Evolutionary conservation across 2,888 invertebrate species (phyloP).

Genomic region (Apodemia hepburni): DNA sequence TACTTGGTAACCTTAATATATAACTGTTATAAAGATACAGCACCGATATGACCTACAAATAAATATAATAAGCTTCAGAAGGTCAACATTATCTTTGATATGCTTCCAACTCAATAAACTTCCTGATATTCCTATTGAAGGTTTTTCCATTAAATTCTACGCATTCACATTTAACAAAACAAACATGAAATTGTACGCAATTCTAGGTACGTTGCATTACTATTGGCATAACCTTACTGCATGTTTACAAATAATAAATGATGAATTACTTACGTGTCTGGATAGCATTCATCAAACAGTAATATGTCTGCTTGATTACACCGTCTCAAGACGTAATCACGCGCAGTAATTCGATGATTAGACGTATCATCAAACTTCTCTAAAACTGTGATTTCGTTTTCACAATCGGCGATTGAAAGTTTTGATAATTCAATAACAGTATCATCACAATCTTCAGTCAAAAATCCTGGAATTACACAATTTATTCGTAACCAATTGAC

Average conservation of each 20-base stretch:
- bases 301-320: slow-evolving; percentile 83
- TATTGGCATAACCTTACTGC: slow-evolving; percentile 21
- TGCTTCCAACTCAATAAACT: slow-evolving; percentile 11
- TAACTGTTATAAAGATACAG: slow-evolving; percentile 3
- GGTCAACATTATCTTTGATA: slow-evolving; percentile 9
- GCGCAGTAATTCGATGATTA: slow-evolving; percentile 56
- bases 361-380: slow-evolving; percentile 63
- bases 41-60: slow-evolving; percentile 31
- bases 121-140: slow-evolving; percentile 2
- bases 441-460: slow-evolving; percentile 79
- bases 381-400: slow-evolving; percentile 65
- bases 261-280: slow-evolving; percentile 76
- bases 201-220: slow-evolving; percentile 18
- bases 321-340: slow-evolving; percentile 80
- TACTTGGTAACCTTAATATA: background rate
- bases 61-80: slow-evolving; percentile 4
- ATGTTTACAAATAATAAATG: slow-evolving; percentile 20
- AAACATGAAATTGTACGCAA: slow-evolving; percentile 1
- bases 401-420: slow-evolving; percentile 70
- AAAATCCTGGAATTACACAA: slow-evolving; percentile 64
- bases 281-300: slow-evolving; percentile 84
- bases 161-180: background rate
- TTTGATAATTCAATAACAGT: slow-evolving; percentile 76
- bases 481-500: slow-evolving; percentile 37
- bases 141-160: background rate